These are phyloP conservation scores for Urocyon cinereoargenteus DNA, from an alignment of 2,797 vertebrate species.

Conservation along the genomic window DNA sequence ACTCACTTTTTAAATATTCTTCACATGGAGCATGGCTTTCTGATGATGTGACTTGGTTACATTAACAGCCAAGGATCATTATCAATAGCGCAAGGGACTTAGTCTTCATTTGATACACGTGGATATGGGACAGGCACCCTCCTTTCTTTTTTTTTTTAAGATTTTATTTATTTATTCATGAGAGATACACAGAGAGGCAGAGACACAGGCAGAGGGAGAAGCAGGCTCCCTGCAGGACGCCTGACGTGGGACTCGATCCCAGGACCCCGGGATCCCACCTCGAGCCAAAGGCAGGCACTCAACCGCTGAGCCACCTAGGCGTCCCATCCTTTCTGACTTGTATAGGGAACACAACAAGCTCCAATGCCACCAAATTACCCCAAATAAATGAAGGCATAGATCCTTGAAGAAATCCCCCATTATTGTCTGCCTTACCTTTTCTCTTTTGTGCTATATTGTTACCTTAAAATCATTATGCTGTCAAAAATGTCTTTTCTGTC, in stretches of 20 bases:
- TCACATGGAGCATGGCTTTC: neutral
- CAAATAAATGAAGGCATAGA: constrained; percentile 67
- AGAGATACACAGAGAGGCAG: no score
- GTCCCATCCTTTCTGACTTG: neutral
- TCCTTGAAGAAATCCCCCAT: constrained; percentile 74
- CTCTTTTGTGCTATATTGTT: constrained; percentile 73
- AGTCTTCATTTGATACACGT: neutral
- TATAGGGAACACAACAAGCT: neutral
- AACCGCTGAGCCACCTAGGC: no score
- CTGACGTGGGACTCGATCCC: no score
- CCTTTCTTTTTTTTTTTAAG: neutral
- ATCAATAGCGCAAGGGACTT: neutral
- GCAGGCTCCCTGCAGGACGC: no score
- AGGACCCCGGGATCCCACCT: no score
- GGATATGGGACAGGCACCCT: neutral
- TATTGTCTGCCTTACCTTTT: constrained; percentile 73
- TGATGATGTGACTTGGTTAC: neutral
- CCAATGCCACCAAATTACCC: constrained; percentile 47
- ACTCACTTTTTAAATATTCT: constrained; percentile 18
- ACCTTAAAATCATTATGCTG: constrained; percentile 80
- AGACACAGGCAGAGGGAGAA: no score
- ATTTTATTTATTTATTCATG: no score
- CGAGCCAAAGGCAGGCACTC: no score
- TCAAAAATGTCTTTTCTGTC: constrained; percentile 82
- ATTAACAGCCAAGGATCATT: neutral